A percentile compares a stretch with the other conserved stretches of the same genome.
Conservation (phyloP, 2,888 invertebrate species). For the Mimumesa dahlbomi region DNA sequence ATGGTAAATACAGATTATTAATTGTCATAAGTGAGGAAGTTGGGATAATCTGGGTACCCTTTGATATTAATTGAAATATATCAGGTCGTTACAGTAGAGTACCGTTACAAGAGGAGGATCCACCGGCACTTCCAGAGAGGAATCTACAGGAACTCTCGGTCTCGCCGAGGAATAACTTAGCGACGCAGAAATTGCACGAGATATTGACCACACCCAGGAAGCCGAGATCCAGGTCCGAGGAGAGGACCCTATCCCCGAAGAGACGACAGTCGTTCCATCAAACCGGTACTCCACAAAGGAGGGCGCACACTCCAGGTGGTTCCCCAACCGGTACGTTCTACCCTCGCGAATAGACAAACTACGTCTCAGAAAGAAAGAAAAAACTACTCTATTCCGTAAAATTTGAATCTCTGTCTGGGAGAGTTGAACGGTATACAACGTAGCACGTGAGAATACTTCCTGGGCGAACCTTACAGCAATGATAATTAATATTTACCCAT, state of each 20-base stretch:
- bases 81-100: slow-evolving; percentile 76
- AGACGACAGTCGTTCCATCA: slow-evolving; percentile 66
- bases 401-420: no score
- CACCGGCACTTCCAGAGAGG: slow-evolving; percentile 78
- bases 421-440: no score
- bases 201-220: slow-evolving; percentile 88
- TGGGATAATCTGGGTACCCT: no score
- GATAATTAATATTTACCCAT: background rate
- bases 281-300: slow-evolving; percentile 81
- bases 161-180: slow-evolving; percentile 83
- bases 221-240: slow-evolving; percentile 77
- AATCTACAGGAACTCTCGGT: slow-evolving; percentile 59
- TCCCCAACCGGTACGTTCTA: slow-evolving; percentile 75
- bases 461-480: no score
- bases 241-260: slow-evolving; percentile 74
- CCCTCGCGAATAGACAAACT: no score
- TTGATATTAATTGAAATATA: background rate
- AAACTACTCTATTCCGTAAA: no score
- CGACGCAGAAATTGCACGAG: slow-evolving; percentile 90
- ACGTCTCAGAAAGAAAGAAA: no score
- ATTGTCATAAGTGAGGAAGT: background rate
- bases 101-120: slow-evolving; percentile 73
- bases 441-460: no score
- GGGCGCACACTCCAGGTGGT: slow-evolving; percentile 75
- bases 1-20: slow-evolving; percentile 55